Base-by-base conservation (phyloP, 2,797 vertebrate genomes). In the Lithobates sylvaticus region DNA sequence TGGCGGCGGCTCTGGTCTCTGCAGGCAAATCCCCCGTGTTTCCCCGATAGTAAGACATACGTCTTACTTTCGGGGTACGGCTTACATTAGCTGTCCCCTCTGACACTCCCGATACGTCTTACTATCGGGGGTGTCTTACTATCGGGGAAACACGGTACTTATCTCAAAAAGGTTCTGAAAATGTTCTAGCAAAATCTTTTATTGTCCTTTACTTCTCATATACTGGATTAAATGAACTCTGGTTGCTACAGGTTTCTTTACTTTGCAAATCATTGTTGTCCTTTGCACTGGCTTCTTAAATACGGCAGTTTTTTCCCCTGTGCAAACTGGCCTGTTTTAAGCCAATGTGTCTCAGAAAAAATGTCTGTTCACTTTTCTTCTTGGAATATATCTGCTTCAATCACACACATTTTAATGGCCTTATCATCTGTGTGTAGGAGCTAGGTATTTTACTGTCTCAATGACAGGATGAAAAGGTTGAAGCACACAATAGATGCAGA, bases 381-480 rank as follows among this genome's bases (percentile, higher is more conserved):
- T 39, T 73, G 18, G 32, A 73, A 81, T 81, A 69, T 68, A 81
- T 81, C 78, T 86, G 72, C 84, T 86, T 76, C 64, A 34, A 81
- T 81, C 78, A 81, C 50, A 78, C 73, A 83, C 47, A 78, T 87
- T 83, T 78, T 78, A 78, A 87, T 76, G 80, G 80, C 74, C 69
- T 78, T 68, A 83, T 86, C 85, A 86, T 47, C 79, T 78, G 80
- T 78, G 58, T 83, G 75, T 77, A 81, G 74, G 79, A 86, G 79
- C 72, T 72, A 72, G 85, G 69, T 83, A 87, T 87, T 87, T 87
- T 87, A 87, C 85, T 83, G 81, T 87, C 75, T 73, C 78, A 83
- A 83, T 83, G 85, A 87, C 85, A 87, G 68, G 75, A 78, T 83
- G 85, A 87, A 87, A 87, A 87, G 85, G 85, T 87, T 87, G 85